Conservation (phyloP, 2,113 vertebrate genomes). For the Upupa epops region DNA sequence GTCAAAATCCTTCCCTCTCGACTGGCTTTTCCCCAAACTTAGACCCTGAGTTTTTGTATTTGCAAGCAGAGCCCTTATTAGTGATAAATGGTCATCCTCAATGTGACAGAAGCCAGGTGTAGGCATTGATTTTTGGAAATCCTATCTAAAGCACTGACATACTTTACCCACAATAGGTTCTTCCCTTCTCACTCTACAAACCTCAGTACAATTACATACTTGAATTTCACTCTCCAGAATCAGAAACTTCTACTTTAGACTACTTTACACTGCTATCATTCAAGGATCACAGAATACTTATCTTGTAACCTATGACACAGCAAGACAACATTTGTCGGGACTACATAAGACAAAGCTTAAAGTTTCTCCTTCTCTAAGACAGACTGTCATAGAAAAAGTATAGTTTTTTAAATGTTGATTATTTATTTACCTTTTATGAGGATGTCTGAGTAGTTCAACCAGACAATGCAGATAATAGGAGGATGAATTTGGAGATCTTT, state of each 20-base stretch:
- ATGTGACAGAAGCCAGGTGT: not conserved
- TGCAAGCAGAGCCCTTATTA: not conserved
- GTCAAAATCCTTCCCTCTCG: not conserved
- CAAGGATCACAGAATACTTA: not conserved
- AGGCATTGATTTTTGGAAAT: not conserved
- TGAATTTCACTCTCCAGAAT: not conserved
- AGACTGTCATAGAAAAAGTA: not conserved
- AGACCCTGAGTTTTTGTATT: not conserved
- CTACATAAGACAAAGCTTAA: not conserved
- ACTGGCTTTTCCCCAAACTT: not conserved
- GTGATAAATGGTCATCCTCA: not conserved
- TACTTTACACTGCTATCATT: not conserved
- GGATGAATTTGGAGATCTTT: conserved; percentile 18
- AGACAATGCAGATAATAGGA: conserved; percentile 83
- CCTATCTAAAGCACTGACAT: not conserved
- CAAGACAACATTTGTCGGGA: not conserved
- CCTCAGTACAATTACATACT: not conserved
- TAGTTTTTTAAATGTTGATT: not conserved
- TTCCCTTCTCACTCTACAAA: not conserved
- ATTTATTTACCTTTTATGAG: conserved; percentile 76
- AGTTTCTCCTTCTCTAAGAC: not conserved
- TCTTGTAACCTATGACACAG: not conserved
- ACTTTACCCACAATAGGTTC: not conserved
- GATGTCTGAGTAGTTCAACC: conserved; percentile 69
- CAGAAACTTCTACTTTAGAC: not conserved